phyloP scores from a whole-genome alignment of 2,888 invertebrate species.

The Phyllotreta cruciferae region DNA sequence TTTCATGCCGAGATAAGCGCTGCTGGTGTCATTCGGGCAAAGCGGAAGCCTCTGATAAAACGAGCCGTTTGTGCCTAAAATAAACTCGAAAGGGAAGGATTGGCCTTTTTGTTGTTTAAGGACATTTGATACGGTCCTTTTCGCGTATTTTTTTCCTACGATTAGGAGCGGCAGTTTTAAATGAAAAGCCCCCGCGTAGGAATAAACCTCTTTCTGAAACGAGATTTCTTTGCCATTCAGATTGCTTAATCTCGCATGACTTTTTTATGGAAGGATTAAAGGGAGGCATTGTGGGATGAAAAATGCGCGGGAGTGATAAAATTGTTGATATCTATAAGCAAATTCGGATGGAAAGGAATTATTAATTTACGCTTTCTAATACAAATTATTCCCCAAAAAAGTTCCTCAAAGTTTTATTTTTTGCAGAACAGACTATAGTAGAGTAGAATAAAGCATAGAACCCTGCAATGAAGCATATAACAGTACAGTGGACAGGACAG shows the following conservation, averaged over 20 bases:
- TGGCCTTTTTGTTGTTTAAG: conserved; percentile 24
- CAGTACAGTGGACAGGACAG: too few species aligned
- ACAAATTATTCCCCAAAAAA: too few species aligned
- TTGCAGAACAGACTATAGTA: too few species aligned
- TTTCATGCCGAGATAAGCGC: conserved; percentile 27
- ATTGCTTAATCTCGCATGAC: conserved; percentile 2
- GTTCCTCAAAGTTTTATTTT: too few species aligned
- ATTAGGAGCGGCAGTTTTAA: conserved; percentile 8
- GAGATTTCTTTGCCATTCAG: conserved; percentile 7
- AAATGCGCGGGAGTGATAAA: too few species aligned
- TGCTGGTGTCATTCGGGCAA: conserved; percentile 24
- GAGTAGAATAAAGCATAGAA: too few species aligned
- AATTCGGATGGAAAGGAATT: too few species aligned
- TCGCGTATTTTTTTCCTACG: conserved; percentile 10
- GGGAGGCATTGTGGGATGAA: neutral
- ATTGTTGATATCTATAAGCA: too few species aligned
- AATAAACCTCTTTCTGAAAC: neutral
- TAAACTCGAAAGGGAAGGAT: conserved; percentile 25
- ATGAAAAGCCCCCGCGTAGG: conserved; percentile 1
- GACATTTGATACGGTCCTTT: conserved; percentile 23
- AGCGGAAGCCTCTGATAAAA: conserved; percentile 27
- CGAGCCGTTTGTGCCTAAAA: conserved; percentile 25
- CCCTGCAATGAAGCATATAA: too few species aligned
- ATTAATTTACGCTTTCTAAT: too few species aligned
- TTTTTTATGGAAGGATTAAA: neutral